Percentiles rank a stretch among this genome's conserved stretches.
Conservation (phyloP, 2,113 vertebrate genomes). For the Anguilla japonica region DNA sequence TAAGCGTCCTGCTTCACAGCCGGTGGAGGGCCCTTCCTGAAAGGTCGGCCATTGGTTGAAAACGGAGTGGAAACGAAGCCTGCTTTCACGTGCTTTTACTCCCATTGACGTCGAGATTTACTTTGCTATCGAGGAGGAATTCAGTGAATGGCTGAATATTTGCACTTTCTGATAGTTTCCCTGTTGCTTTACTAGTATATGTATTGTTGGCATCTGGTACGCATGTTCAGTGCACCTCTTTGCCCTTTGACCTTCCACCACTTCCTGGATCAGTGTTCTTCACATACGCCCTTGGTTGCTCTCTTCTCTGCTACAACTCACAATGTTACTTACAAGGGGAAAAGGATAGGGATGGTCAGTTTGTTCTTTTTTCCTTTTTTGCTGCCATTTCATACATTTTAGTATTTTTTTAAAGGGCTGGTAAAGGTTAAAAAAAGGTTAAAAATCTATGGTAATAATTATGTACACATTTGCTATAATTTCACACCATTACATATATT, state of each 20-base stretch:
- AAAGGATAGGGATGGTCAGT: conserved; percentile 83
- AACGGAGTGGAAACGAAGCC: conserved; percentile 62
- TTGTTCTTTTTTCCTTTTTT: conserved; percentile 78
- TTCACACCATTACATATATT: conserved; percentile 38
- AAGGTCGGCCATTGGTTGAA: too few species aligned
- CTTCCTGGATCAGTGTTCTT: conserved; percentile 37
- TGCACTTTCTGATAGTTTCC: conserved; percentile 84
- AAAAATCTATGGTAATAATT: conserved; percentile 76
- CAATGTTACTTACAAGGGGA: conserved; percentile 66
- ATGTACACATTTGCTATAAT: conserved; percentile 39
- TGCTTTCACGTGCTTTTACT: conserved; percentile 62
- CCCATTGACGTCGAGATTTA: conserved; percentile 40
- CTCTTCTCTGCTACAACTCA: conserved; percentile 78
- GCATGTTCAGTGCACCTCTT: conserved; percentile 43
- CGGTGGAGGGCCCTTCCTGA: too few species aligned
- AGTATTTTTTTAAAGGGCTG: conserved; percentile 78
- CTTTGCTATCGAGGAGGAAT: conserved; percentile 69
- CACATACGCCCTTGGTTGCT: conserved; percentile 78
- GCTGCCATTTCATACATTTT: conserved; percentile 77
- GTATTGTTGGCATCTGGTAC: conserved; percentile 69
- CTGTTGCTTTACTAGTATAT: conserved; percentile 69
- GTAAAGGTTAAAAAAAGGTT: conserved; percentile 52
- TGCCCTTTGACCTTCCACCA: conserved; percentile 78
- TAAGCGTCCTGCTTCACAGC: conserved; percentile 24
- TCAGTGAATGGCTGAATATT: conserved; percentile 69